phyloP scores from a whole-genome alignment of 2,888 invertebrate genomes.

The Dryobotodes eremita region DNA sequence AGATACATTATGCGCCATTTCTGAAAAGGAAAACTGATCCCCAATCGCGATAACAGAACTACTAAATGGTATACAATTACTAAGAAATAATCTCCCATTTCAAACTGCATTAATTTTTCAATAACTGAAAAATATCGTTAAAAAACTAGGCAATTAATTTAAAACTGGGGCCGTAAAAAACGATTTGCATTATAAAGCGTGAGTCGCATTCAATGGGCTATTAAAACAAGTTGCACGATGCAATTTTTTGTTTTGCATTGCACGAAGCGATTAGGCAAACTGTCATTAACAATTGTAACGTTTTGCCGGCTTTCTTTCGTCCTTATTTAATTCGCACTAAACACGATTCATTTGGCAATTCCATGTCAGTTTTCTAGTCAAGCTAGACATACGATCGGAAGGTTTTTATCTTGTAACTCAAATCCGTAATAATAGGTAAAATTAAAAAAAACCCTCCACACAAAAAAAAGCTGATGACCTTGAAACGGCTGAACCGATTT shows the following conservation, averaged over 20 bases:
- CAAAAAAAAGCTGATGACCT: no score
- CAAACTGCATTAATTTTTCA: neutral
- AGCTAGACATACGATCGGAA: neutral
- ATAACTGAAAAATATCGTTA: conserved; percentile 12
- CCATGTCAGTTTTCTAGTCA: neutral
- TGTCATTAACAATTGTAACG: conserved; percentile 28
- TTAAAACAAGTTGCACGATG: conserved; percentile 44
- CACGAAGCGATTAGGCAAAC: conserved; percentile 39
- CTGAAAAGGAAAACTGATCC: conserved; percentile 26
- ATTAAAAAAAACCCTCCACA: no score
- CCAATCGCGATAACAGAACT: no score
- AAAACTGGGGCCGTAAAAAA: conserved; percentile 30
- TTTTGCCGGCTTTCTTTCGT: conserved; percentile 18
- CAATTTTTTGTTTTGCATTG: conserved; percentile 28
- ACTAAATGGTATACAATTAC: conserved; percentile 6
- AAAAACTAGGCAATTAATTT: conserved; percentile 33
- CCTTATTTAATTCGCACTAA: neutral
- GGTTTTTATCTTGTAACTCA: neutral
- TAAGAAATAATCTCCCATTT: neutral
- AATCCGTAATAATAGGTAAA: neutral
- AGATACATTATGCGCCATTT: neutral
- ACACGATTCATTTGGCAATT: neutral
- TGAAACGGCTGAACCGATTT: no score
- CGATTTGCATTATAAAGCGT: conserved; percentile 40
- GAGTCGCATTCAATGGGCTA: conserved; percentile 40